phyloP scores from a whole-genome alignment of 2,113 vertebrate genomes.

The Morone saxatilis region DNA sequence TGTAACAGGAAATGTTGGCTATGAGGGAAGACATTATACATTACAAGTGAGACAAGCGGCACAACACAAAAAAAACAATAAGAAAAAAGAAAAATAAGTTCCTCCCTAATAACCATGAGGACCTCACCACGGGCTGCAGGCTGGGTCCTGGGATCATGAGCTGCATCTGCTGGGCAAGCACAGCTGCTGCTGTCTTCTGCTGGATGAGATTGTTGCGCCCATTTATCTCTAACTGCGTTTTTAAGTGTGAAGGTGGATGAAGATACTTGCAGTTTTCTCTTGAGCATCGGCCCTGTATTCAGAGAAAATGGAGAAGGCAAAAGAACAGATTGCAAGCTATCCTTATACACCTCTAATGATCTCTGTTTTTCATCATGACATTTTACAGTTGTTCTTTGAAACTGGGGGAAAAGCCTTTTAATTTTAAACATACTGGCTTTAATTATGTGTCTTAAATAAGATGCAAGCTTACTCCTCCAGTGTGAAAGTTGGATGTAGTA shows the following conservation, averaged over 20 bases:
- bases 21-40: slow-evolving; percentile 56
- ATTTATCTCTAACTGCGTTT: slow-evolving; percentile 97
- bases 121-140: slow-evolving; percentile 92
- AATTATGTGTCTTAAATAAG: background rate
- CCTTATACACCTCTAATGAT: too few species aligned
- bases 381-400: background rate
- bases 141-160: slow-evolving; percentile 94
- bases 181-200: slow-evolving; percentile 95
- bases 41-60: slow-evolving; percentile 17
- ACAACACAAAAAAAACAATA: background rate
- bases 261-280: slow-evolving; percentile 99
- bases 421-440: background rate
- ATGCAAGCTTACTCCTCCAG: background rate
- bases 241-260: slow-evolving; percentile 95
- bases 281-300: slow-evolving; percentile 92
- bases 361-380: too few species aligned
- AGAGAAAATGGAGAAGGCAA: slow-evolving; percentile 9
- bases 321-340: background rate
- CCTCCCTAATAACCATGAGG: background rate
- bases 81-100: background rate
- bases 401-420: background rate
- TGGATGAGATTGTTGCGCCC: slow-evolving; percentile 98
- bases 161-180: slow-evolving; percentile 97
- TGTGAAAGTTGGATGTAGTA: background rate
- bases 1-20: slow-evolving; percentile 89